Conservation (phyloP, 2,113 vertebrate species). For the Sylvicapra grimmia region DNA sequence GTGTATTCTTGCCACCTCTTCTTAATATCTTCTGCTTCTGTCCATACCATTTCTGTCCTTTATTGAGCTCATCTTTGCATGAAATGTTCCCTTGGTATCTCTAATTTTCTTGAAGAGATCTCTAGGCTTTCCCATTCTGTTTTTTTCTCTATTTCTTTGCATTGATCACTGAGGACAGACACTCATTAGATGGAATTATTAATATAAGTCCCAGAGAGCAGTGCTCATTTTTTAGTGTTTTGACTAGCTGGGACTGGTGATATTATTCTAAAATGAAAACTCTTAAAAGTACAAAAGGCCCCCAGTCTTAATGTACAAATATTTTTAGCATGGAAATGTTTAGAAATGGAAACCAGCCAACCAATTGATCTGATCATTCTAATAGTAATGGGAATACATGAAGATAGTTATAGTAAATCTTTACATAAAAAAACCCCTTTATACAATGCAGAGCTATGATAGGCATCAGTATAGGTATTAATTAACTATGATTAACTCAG, state of each 20-base stretch:
- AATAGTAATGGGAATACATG: not conserved
- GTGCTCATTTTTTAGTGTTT: not conserved
- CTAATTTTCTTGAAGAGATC: no score
- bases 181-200: not conserved
- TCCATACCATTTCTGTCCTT: no score
- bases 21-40: no score
- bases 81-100: no score
- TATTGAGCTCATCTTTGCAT: no score
- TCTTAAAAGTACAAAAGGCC: not conserved
- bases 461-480: not conserved
- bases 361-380: constrained; percentile 1
- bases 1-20: no score
- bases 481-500: constrained; percentile 32
- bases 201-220: not conserved
- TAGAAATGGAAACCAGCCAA: constrained; percentile 22
- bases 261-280: constrained; percentile 21
- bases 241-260: not conserved
- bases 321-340: constrained; percentile 1
- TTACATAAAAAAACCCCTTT: not conserved
- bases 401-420: not conserved
- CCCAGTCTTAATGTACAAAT: not conserved
- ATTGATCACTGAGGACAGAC: not conserved
- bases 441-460: not conserved
- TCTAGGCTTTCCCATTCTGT: no score
- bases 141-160: no score